Evolutionary conservation across 2,888 invertebrate genomes (phyloP), one percentile per base, ranked within the genome.

Genomic region (Epistrophella euchroma): DNA sequence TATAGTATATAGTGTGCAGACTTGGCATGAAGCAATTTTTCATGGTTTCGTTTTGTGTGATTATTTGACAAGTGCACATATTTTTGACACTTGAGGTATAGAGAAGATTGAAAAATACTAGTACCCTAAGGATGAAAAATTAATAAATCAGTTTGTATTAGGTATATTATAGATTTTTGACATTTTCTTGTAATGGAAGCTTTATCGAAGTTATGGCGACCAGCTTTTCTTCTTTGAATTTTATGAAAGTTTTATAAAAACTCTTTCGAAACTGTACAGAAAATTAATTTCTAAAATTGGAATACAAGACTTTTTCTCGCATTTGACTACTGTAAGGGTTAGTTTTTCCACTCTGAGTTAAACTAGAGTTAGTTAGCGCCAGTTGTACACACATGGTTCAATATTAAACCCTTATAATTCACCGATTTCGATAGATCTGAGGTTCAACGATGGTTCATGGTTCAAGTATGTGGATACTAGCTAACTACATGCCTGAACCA

Each of bases 1-100:
- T 64, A 32, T 4, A 45, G 7, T 17, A 43, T 5, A 11, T 1
- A 4, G 13, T 4, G 28, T 6, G 13, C 11, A 10, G 17, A 74
- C 28, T 72, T 35, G 58, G 50, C 32, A 74, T 81, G 73, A 86
- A 86, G 70, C 40, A 86, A 86, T 86, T 86, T 86, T 86, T 74
- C 86, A 86, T 82, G 86, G 86, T 86, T 79, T 45, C 50, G 9
- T 19, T 28, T 28, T 74, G 17, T 11, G 10, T 25, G 17, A 32
- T 17, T 66, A 28, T 81, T 74, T 82, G 78, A 86, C 82, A 82
- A 82, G 86, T 82, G 82, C 70, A 77, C 6, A 77, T 68, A 64
- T 76, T 52, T 76, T 60, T 76, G 84, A 52, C 72, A 76, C 28
- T 58, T 66, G 71, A 17, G n/a, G 32, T 66, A 32, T 28, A 60